phyloP scores from a whole-genome alignment of 2,113 vertebrate species.

The Pelvicachromis taeniatus region DNA sequence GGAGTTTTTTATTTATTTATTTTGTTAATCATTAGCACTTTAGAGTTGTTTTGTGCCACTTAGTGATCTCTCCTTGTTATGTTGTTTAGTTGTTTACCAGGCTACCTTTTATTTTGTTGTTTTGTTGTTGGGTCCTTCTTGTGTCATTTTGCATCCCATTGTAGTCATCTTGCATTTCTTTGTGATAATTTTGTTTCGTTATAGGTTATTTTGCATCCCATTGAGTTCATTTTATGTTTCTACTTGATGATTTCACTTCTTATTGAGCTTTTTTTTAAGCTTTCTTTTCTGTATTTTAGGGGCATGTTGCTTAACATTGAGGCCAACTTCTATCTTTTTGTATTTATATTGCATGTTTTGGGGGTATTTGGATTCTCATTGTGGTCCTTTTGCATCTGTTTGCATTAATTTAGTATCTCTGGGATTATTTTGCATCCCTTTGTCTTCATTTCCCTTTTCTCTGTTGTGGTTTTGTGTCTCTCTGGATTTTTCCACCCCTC shows the following conservation, averaged over 20 bases:
- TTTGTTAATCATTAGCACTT: background rate
- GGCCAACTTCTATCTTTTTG: background rate
- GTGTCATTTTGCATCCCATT: background rate
- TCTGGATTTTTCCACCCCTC: background rate
- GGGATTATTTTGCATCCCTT: background rate
- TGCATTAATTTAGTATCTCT: background rate
- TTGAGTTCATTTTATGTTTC: too few relatives aligned
- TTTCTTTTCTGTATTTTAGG: background rate
- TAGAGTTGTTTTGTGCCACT: background rate
- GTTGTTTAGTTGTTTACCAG: background rate
- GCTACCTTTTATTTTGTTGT: background rate
- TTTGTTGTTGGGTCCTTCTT: background rate
- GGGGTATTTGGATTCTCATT: background rate
- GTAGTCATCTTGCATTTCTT: background rate
- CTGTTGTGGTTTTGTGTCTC: background rate
- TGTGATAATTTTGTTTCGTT: background rate
- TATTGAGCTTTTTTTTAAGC: background rate
- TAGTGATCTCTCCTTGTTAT: background rate
- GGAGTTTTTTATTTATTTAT: background rate
- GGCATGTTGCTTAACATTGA: background rate
- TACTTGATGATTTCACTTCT: background rate
- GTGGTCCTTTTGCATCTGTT: background rate
- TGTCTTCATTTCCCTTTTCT: background rate
- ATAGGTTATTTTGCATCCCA: too few relatives aligned
- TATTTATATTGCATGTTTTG: background rate